These are phyloP conservation scores for Molossus alvarezi DNA, from an alignment of 2,797 vertebrate species.

Conservation along the genomic window DNA sequence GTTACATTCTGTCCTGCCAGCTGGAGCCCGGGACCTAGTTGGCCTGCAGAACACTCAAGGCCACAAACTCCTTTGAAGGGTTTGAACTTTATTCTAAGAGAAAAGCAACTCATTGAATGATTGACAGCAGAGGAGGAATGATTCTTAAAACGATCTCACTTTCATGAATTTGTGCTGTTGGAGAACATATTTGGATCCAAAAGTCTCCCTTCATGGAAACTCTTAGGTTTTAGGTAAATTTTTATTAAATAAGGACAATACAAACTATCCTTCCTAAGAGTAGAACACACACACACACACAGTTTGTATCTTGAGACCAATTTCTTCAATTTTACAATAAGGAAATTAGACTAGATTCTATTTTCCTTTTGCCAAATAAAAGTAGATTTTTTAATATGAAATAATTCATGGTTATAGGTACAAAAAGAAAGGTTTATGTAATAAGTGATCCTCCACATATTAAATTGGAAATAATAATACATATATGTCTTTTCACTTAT, in stretches of 20 bases:
- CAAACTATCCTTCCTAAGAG: background rate
- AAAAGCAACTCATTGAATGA: background rate
- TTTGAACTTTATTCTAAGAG: too few species aligned
- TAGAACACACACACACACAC: background rate
- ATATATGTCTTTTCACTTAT: background rate
- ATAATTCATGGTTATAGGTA: background rate
- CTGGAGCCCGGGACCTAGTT: constrained; percentile 94
- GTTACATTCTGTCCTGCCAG: constrained; percentile 94
- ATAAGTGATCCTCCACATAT: background rate
- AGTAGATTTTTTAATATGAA: background rate
- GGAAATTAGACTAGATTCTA: background rate
- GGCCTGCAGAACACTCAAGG: constrained; percentile 93
- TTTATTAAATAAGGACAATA: background rate
- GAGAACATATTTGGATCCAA: background rate
- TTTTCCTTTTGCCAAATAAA: background rate
- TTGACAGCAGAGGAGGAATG: background rate
- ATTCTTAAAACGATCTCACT: background rate
- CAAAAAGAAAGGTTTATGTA: background rate
- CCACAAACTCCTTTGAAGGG: constrained; percentile 89
- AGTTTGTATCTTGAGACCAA: background rate
- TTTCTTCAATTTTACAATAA: background rate
- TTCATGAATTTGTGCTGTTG: background rate
- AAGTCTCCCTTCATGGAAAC: background rate
- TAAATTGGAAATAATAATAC: background rate
- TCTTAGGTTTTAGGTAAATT: background rate